Percentiles rank a stretch among this genome's conserved stretches.
These are phyloP conservation scores for Larimichthys polyactis DNA, from an alignment of 2,113 vertebrate genomes.

Conservation along the genomic window DNA sequence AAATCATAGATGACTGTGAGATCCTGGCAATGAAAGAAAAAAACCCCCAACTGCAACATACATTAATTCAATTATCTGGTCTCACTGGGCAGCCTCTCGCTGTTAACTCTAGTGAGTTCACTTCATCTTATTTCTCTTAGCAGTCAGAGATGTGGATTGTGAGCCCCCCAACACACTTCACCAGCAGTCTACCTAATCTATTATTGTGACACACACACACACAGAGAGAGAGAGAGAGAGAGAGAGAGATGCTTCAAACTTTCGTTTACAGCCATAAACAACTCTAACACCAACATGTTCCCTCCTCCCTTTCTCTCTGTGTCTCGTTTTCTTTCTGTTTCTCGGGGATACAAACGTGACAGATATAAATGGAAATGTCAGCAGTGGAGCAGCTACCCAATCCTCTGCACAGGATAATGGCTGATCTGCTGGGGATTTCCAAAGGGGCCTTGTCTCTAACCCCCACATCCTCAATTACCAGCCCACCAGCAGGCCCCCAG, in stretches of 20 bases:
- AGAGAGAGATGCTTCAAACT: conserved; percentile 17
- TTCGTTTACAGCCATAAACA: conserved; percentile 48
- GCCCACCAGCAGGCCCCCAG: conserved; percentile 30
- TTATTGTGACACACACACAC: not conserved
- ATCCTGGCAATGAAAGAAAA: not conserved
- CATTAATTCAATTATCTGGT: not conserved
- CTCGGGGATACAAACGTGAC: conserved; percentile 46
- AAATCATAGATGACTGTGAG: not conserved
- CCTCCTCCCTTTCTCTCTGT: conserved; percentile 6
- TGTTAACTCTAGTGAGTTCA: conserved; percentile 8
- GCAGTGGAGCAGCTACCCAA: conserved; percentile 38
- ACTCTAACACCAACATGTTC: conserved; percentile 10
- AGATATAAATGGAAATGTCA: conserved; percentile 72
- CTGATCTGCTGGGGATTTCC: conserved; percentile 60
- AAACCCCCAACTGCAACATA: not conserved
- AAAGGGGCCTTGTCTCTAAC: conserved; percentile 39
- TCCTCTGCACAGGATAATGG: conserved; percentile 63
- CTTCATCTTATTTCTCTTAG: not conserved
- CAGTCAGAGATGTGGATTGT: not conserved
- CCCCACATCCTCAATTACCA: conserved; percentile 64
- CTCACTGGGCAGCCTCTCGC: not conserved
- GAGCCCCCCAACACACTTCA: conserved; percentile 1
- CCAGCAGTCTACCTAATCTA: conserved; percentile 36
- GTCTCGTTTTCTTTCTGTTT: conserved; percentile 18
- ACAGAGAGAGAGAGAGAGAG: no score